Conservation (phyloP, 2,797 vertebrate species). For the Poeciliopsis turneri region DNA sequence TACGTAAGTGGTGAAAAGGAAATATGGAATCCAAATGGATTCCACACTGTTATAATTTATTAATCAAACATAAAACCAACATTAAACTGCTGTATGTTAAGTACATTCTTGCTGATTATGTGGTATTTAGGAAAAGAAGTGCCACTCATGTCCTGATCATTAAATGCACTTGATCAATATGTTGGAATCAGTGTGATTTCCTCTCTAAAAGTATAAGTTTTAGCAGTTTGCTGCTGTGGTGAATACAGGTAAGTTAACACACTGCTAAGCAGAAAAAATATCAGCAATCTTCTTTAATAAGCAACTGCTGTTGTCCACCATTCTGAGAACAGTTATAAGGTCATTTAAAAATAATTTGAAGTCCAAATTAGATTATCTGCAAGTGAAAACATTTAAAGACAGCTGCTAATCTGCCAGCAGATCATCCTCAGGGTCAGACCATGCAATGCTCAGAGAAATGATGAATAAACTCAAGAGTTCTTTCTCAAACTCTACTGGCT, state of each 20-base stretch:
- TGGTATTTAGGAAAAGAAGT: background rate
- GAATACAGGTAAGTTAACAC: background rate
- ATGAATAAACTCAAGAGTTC: background rate
- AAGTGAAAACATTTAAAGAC: background rate
- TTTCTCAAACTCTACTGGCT: background rate
- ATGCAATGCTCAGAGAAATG: background rate
- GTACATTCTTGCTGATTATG: background rate
- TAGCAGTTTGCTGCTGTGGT: background rate
- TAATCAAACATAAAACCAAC: background rate
- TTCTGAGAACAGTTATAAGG: background rate
- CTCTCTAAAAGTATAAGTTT: background rate
- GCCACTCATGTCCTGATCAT: background rate
- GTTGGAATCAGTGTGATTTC: background rate
- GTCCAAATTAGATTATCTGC: background rate
- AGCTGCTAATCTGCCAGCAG: background rate
- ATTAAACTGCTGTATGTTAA: background rate
- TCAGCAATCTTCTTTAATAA: background rate
- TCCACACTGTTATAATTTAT: background rate
- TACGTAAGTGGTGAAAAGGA: background rate
- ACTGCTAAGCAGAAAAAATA: background rate
- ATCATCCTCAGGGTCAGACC: background rate
- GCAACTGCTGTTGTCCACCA: background rate
- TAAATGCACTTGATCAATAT: background rate
- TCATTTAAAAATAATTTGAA: background rate
- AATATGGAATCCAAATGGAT: background rate